Evolutionary conservation across 2,113 vertebrate species (phyloP).

Genomic region (Ictidomys tridecemlineatus): DNA sequence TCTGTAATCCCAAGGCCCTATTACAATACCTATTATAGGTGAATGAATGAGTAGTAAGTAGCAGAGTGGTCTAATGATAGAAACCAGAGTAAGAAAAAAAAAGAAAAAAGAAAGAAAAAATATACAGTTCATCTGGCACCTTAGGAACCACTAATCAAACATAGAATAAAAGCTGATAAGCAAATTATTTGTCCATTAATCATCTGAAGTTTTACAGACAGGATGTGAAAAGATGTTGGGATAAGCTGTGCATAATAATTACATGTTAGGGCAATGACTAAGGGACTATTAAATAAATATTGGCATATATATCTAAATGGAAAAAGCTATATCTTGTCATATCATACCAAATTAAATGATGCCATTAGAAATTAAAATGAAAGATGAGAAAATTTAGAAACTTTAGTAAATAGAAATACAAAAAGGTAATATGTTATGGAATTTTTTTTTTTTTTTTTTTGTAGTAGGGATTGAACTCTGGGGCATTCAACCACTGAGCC

Average conservation of each 20-base stretch:
- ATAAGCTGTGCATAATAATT: not conserved
- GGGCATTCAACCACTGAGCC: too few relatives aligned
- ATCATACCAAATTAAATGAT: not conserved
- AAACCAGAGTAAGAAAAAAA: not conserved
- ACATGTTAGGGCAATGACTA: not conserved
- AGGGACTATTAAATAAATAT: not conserved
- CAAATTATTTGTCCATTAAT: not conserved
- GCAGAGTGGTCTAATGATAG: not conserved
- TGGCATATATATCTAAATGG: not conserved
- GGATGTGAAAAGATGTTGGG: not conserved
- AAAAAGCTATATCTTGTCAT: not conserved
- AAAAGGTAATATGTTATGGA: not conserved
- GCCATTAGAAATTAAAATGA: not conserved
- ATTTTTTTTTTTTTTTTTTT: too few relatives aligned
- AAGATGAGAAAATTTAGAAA: not conserved
- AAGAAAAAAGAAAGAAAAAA: not conserved
- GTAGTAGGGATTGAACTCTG: too few relatives aligned
- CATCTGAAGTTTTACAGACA: not conserved
- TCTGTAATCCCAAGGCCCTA: not conserved
- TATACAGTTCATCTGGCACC: not conserved
- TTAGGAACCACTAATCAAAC: not conserved
- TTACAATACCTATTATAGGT: not conserved
- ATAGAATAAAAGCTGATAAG: not conserved
- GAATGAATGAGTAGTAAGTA: not conserved
- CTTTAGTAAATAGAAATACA: not conserved